Conservation (phyloP, 2,797 vertebrate species). For the Coilia nasus region DNA sequence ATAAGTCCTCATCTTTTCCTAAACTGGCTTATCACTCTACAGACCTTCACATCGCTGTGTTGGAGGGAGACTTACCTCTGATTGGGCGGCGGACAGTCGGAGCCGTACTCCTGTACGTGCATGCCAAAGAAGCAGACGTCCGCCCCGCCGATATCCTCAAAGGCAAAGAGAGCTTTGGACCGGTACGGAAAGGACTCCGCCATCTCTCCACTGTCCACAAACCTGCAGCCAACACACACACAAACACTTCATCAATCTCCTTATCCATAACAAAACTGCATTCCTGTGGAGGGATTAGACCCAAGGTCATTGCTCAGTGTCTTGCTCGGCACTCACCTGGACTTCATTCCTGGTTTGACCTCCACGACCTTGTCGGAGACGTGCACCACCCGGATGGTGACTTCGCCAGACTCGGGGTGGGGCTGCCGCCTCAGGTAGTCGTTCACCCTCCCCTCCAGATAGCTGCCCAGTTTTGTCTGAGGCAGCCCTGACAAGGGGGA, state of each 20-base stretch:
- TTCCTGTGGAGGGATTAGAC: not conserved
- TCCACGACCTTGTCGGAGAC: conserved; percentile 98
- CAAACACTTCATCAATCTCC: not conserved
- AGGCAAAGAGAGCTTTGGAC: conserved; percentile 98
- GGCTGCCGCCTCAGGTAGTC: conserved; percentile 89
- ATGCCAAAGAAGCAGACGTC: conserved; percentile 98
- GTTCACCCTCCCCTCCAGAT: conserved; percentile 90
- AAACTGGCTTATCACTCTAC: not conserved
- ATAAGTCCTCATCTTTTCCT: not conserved
- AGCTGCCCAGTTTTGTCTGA: conserved; percentile 89
- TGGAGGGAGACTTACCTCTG: conserved; percentile 80
- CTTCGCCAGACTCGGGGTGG: conserved; percentile 90
- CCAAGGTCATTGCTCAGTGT: not conserved
- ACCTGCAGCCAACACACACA: conserved; percentile 70
- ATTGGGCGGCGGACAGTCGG: conserved; percentile 96
- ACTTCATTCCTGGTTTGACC: conserved; percentile 99
- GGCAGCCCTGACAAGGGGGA: conserved; percentile 82
- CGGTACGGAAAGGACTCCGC: conserved; percentile 96
- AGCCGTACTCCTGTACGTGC: conserved; percentile 98
- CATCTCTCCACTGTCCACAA: conserved; percentile 98
- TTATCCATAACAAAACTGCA: not conserved
- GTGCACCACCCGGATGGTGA: conserved; percentile 93
- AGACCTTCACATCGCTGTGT: not conserved
- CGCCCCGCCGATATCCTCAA: conserved; percentile 94
- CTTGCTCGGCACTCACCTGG: conserved; percentile 76